A percentile compares a stretch with the other conserved stretches of the same genome.
Conservation (phyloP, 2,797 vertebrate species). For the Spinibarbus caldwelli region DNA sequence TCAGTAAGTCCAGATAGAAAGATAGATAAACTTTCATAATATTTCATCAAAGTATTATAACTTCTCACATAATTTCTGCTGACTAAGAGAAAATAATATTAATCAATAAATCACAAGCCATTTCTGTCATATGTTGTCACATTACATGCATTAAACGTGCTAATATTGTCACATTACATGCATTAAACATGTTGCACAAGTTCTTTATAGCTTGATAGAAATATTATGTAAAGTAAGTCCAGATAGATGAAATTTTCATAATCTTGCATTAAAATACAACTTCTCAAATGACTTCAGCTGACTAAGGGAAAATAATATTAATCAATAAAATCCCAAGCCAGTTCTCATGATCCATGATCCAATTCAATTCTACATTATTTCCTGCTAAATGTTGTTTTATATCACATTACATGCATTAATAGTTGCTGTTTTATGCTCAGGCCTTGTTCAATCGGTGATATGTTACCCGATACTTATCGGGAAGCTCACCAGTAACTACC, state of each 20-base stretch:
- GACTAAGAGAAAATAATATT: not conserved
- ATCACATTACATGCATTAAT: not conserved
- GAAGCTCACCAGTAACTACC: not conserved
- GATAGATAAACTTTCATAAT: not conserved
- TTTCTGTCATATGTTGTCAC: not conserved
- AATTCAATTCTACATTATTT: not conserved
- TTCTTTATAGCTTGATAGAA: not conserved
- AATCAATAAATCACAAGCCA: not conserved
- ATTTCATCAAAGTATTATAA: not conserved
- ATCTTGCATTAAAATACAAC: not conserved
- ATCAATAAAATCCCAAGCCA: not conserved
- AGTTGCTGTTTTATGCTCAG: not conserved
- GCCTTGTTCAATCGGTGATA: not conserved
- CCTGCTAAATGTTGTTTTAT: not conserved
- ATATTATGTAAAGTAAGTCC: no score
- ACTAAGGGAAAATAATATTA: not conserved
- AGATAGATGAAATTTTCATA: not conserved
- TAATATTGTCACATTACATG: no score
- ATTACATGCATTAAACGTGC: not conserved
- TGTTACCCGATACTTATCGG: not conserved
- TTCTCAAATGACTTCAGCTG: not conserved
- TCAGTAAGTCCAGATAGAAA: not conserved
- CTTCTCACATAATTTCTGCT: not conserved
- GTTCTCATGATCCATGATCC: not conserved
- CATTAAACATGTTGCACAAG: no score